Evolutionary conservation across 1,140 invertebrate species (phyloP).

Genomic region (Temnothorax nylanderi): DNA sequence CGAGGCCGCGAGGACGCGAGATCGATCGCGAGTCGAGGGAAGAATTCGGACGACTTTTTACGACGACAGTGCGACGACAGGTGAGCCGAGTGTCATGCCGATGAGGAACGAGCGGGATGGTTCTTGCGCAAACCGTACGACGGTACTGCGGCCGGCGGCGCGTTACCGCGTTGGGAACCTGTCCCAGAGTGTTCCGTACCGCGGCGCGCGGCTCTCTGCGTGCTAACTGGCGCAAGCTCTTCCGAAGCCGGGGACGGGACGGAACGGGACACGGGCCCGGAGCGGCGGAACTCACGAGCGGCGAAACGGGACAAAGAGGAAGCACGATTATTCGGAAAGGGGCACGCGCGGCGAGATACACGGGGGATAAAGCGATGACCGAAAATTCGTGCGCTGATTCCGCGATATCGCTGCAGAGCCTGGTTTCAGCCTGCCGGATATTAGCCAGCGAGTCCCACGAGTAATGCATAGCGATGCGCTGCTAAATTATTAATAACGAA

Average conservation of each 20-base stretch:
- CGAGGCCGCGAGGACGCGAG: too few relatives aligned
- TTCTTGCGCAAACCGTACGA: slow-evolving; percentile 47
- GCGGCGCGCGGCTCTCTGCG: slow-evolving; percentile 57
- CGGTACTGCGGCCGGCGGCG: slow-evolving; percentile 43
- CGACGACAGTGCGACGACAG: not conserved
- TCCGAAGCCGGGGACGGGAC: not conserved
- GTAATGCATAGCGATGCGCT: not conserved
- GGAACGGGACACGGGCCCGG: not conserved
- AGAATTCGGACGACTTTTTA: not conserved
- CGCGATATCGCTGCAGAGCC: slow-evolving; percentile 11
- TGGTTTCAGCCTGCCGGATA: not conserved
- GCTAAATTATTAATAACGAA: slow-evolving; percentile 23
- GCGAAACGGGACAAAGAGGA: slow-evolving; percentile 7
- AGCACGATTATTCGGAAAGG: slow-evolving; percentile 21
- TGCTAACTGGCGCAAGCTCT: slow-evolving; percentile 54
- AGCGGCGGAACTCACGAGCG: not conserved
- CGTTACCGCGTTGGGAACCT: slow-evolving; percentile 31
- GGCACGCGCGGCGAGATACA: slow-evolving; percentile 1
- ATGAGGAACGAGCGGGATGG: slow-evolving; percentile 1
- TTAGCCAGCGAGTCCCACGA: slow-evolving; percentile 7
- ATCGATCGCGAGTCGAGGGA: not conserved
- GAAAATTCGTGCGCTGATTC: slow-evolving; percentile 33
- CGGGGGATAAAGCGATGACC: slow-evolving; percentile 3
- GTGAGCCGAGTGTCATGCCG: slow-evolving; percentile 17
- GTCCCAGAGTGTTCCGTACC: slow-evolving; percentile 40